These are phyloP conservation scores for Reticulitermes lucifugus DNA, from an alignment of 2,888 invertebrate genomes.

Conservation along the genomic window DNA sequence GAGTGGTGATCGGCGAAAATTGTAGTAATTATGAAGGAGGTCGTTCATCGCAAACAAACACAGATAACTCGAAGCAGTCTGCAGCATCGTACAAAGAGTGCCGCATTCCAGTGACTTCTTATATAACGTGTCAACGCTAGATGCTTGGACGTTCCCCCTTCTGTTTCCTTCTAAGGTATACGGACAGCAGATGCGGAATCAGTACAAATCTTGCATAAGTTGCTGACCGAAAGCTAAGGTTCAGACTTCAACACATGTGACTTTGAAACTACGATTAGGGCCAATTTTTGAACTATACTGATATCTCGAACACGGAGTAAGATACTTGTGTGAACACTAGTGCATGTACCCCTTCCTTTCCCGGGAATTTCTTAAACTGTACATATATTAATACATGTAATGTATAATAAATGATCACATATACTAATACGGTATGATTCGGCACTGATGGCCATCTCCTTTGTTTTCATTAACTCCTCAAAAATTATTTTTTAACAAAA, in stretches of 20 bases:
- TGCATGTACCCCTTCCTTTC: no score
- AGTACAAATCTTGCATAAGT: constrained; percentile 4
- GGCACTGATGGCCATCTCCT: no score
- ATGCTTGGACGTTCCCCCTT: not conserved
- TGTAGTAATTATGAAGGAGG: not conserved
- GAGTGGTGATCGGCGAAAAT: not conserved
- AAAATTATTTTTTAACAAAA: no score
- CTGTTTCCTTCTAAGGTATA: constrained; percentile 24
- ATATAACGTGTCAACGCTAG: constrained; percentile 30
- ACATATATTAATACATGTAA: no score
- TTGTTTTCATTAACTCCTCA: no score
- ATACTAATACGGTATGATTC: no score
- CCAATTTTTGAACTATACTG: no score
- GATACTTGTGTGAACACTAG: no score
- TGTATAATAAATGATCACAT: no score
- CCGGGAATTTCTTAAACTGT: no score
- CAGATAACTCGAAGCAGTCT: not conserved
- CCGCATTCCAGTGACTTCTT: constrained; percentile 32
- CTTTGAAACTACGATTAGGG: no score
- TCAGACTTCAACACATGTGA: not conserved
- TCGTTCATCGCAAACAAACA: constrained; percentile 19
- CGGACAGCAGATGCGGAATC: not conserved
- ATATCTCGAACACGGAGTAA: no score
- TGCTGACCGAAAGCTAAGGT: not conserved
- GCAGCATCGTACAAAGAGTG: constrained; percentile 16